Conservation (phyloP, 2,113 vertebrate genomes). For the Nerophis ophidion region DNA sequence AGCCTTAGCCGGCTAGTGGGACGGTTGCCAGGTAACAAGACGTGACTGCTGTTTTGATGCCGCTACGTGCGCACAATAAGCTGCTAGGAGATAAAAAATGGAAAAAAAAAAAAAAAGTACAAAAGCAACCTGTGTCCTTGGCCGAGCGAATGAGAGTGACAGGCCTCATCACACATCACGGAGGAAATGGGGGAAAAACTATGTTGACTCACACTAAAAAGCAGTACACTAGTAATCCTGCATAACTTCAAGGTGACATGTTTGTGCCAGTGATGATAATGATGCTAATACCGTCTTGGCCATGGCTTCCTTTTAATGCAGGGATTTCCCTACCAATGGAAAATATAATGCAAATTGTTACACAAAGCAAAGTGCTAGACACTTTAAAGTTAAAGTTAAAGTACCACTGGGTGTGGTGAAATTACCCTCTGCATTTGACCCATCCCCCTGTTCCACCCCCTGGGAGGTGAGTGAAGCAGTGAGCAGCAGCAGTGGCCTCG, state of each 20-base stretch:
- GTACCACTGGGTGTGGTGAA: too few species aligned
- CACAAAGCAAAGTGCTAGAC: too few species aligned
- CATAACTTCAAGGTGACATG: neutral
- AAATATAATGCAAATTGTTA: too few species aligned
- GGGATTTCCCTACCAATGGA: too few species aligned
- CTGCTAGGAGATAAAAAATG: constrained; percentile 19
- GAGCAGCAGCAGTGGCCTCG: too few species aligned
- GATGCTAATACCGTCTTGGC: neutral
- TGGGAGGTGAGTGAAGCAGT: too few species aligned
- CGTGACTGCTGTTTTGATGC: constrained; percentile 64
- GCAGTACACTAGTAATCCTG: neutral
- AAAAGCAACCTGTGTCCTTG: constrained; percentile 28
- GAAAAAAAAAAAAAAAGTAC: neutral
- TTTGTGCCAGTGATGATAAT: neutral
- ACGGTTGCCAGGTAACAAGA: constrained; percentile 82
- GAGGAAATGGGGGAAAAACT: neutral
- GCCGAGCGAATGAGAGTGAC: constrained; percentile 38
- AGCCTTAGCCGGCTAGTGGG: constrained; percentile 66
- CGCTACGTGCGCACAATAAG: constrained; percentile 36
- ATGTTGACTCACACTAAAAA: constrained; percentile 1
- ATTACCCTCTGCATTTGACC: too few species aligned
- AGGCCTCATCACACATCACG: constrained; percentile 5
- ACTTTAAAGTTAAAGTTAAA: too few species aligned
- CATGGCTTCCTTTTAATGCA: too few species aligned
- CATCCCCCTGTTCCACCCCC: too few species aligned